Evolutionary conservation across 2,888 invertebrate species (phyloP).

Genomic region (Apotomis turbidana): DNA sequence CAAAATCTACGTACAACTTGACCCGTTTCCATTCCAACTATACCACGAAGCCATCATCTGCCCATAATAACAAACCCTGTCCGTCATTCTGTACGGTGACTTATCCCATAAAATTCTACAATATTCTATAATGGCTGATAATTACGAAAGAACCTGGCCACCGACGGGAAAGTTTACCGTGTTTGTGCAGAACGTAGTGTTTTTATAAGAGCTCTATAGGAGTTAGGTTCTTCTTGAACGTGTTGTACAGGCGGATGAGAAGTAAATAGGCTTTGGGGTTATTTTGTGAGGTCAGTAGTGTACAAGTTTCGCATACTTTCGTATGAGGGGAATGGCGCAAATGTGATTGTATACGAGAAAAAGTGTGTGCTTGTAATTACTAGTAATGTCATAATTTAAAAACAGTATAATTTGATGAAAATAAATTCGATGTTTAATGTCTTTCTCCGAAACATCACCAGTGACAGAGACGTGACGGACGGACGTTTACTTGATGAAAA

Average conservation of each 20-base stretch:
- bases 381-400: too few relatives aligned
- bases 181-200: background rate
- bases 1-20: constrained; percentile 4
- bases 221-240: background rate
- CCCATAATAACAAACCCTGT: constrained; percentile 11
- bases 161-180: constrained; percentile 46
- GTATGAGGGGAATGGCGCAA: too few relatives aligned
- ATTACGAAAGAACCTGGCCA: constrained; percentile 60
- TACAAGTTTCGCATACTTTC: background rate
- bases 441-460: too few relatives aligned
- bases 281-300: background rate
- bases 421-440: too few relatives aligned
- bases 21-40: constrained; percentile 22
- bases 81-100: constrained; percentile 42
- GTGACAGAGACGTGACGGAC: too few relatives aligned
- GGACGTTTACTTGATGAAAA: too few relatives aligned
- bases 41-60: constrained; percentile 23
- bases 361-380: too few relatives aligned
- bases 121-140: constrained; percentile 54
- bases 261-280: constrained; percentile 16
- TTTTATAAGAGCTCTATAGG: background rate
- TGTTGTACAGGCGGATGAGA: constrained; percentile 7
- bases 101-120: constrained; percentile 54
- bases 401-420: too few relatives aligned
- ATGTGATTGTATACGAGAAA: too few relatives aligned